phyloP scores from a whole-genome alignment of 2,888 invertebrate genomes.

The Trissolcus brochymenae region DNA sequence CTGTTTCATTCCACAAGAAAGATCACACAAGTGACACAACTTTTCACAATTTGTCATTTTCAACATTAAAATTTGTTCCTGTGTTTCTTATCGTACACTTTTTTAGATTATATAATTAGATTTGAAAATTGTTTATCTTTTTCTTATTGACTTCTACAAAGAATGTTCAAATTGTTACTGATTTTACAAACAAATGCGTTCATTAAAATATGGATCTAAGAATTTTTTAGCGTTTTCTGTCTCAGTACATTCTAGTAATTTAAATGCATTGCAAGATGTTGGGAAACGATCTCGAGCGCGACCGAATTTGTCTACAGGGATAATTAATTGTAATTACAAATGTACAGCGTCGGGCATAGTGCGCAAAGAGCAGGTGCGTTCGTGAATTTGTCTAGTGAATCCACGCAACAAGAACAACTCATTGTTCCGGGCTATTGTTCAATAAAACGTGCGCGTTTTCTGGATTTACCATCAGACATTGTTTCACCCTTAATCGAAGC shows the following conservation, averaged over 20 bases:
- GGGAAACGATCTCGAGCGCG: constrained; percentile 13
- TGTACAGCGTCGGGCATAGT: constrained; percentile 22
- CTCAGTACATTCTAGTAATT: constrained; percentile 11
- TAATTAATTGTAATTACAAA: constrained; percentile 50
- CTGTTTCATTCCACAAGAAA: too few species aligned
- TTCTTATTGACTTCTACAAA: too few species aligned
- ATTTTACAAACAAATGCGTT: neutral
- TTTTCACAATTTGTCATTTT: too few species aligned
- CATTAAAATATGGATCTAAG: neutral
- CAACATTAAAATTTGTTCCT: too few species aligned
- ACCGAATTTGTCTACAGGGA: constrained; percentile 33
- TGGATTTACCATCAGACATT: constrained; percentile 27
- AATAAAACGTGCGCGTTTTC: constrained; percentile 26
- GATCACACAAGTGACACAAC: too few species aligned
- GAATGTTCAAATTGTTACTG: too few species aligned
- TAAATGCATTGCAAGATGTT: constrained; percentile 18
- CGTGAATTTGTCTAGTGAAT: constrained; percentile 35
- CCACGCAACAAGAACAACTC: constrained; percentile 27
- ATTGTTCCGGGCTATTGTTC: constrained; percentile 38
- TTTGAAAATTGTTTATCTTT: too few species aligned
- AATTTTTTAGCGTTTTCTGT: constrained; percentile 1
- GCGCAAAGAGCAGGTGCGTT: constrained; percentile 28
- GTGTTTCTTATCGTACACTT: too few species aligned
- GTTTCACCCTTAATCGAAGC: constrained; percentile 19
- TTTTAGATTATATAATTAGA: too few species aligned